These are phyloP conservation scores for Apodemus agrarius DNA, from an alignment of 2,797 vertebrate species.

Conservation along the genomic window DNA sequence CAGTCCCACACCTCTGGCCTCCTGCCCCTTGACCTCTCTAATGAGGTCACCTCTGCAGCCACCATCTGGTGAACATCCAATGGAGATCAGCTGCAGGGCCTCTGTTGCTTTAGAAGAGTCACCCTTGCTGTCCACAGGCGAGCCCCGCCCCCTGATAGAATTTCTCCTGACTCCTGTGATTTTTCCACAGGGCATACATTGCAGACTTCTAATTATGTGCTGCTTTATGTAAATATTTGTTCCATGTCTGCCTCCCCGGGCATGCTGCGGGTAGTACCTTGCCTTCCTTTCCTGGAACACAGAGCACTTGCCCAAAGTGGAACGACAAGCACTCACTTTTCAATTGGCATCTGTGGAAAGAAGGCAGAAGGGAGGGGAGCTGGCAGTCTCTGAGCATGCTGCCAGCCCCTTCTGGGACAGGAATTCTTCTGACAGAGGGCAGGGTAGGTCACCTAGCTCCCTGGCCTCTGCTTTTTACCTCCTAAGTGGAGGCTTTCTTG, in stretches of 20 bases:
- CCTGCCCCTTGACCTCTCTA: background rate
- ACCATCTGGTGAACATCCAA: background rate
- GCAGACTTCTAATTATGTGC: background rate
- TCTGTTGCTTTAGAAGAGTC: background rate
- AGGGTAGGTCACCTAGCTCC: background rate
- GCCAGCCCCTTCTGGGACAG: background rate
- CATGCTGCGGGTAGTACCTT: background rate
- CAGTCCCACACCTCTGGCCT: background rate
- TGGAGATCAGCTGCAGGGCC: background rate
- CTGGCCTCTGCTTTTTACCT: background rate
- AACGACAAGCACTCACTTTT: background rate
- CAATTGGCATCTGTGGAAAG: background rate
- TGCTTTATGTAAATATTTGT: conserved; percentile 56
- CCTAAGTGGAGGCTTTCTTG: background rate
- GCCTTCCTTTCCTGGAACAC: background rate
- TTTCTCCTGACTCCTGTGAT: background rate
- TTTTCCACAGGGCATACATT: background rate
- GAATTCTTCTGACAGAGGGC: background rate
- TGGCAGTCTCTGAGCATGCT: background rate
- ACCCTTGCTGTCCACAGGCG: background rate
- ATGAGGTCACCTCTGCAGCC: background rate
- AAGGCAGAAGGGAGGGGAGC: background rate
- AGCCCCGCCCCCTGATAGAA: background rate
- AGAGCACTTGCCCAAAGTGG: background rate
- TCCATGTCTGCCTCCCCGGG: conserved; percentile 20